These are phyloP conservation scores for Hystrix cristata DNA, from an alignment of 2,113 vertebrate genomes.

Conservation along the genomic window DNA sequence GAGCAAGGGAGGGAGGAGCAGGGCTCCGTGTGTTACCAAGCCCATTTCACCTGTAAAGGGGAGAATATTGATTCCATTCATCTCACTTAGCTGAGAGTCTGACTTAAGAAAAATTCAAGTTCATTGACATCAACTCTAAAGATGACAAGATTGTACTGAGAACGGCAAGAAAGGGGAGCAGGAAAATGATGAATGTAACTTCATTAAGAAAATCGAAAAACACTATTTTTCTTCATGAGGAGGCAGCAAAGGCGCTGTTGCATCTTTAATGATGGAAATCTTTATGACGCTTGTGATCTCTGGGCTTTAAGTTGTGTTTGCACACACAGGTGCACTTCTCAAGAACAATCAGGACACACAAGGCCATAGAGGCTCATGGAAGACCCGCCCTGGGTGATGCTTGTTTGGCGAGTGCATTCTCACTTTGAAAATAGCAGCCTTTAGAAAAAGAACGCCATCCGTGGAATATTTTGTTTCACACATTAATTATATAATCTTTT, in stretches of 20 bases:
- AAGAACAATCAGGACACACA: constrained; percentile 22
- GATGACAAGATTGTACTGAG: constrained; percentile 69
- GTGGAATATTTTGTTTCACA: neutral
- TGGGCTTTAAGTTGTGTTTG: constrained; percentile 45
- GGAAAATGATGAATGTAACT: constrained; percentile 76
- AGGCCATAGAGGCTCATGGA: neutral
- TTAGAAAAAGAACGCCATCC: constrained; percentile 21
- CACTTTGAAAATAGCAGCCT: constrained; percentile 25
- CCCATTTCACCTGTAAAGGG: constrained; percentile 80
- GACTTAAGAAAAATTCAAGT: constrained; percentile 82
- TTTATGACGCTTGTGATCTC: constrained; percentile 70
- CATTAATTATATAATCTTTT: constrained; percentile 1
- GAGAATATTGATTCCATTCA: constrained; percentile 85
- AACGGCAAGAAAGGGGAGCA: constrained; percentile 68
- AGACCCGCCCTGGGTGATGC: neutral
- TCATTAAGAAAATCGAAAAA: constrained; percentile 80
- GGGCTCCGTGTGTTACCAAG: constrained; percentile 72
- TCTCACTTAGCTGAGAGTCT: constrained; percentile 81
- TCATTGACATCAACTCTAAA: constrained; percentile 78
- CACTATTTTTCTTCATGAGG: constrained; percentile 79
- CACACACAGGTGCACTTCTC: neutral
- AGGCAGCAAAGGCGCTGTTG: neutral
- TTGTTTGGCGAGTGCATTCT: neutral
- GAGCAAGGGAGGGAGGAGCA: constrained; percentile 66
- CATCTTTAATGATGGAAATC: constrained; percentile 49